Evolutionary conservation across 1,140 invertebrate genomes (phyloP), one percentile per base, ranked within the genome.

Genomic region (Dreissena polymorpha): DNA sequence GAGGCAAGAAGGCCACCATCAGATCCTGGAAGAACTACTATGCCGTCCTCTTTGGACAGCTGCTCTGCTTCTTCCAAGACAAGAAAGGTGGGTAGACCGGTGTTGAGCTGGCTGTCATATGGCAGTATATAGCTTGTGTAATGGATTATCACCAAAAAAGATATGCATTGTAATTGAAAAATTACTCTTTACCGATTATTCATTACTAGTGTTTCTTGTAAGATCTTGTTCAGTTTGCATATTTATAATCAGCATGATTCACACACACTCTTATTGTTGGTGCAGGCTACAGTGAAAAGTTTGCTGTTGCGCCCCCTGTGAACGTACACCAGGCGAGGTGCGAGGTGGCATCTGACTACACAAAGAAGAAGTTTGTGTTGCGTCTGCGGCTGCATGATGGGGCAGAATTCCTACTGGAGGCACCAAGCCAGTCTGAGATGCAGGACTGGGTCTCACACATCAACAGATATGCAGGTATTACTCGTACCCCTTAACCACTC

Each of bases 61-160:
- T 99, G 80, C 93, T 99, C 27, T 99, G 98, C 93, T 99, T 99
- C 96, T 99, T 99, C 94, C 97, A 98, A 91, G 98, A 99, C 91
- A 96, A 97, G 89, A 95, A 96, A 83, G 97, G 98, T 94, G 87
- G n/a, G n/a, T n/a, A n/a, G n/a, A n/a, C n/a, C n/a, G n/a, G n/a
- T n/a, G n/a, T n/a, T n/a, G n/a, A n/a, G n/a, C n/a, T n/a, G n/a
- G n/a, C n/a, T n/a, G n/a, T n/a, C n/a, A n/a, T n/a, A n/a, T n/a
- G n/a, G n/a, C n/a, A n/a, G n/a, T n/a, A n/a, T n/a, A n/a, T n/a
- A n/a, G n/a, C n/a, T n/a, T n/a, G n/a, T n/a, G n/a, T n/a, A n/a
- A n/a, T n/a, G n/a, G n/a, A n/a, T n/a, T n/a, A n/a, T n/a, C n/a
- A n/a, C n/a, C n/a, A n/a, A n/a, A n/a, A n/a, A n/a, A n/a, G n/a